Evolutionary conservation across 2,113 vertebrate species (phyloP).

Genomic region (Galemys pyrenaicus): DNA sequence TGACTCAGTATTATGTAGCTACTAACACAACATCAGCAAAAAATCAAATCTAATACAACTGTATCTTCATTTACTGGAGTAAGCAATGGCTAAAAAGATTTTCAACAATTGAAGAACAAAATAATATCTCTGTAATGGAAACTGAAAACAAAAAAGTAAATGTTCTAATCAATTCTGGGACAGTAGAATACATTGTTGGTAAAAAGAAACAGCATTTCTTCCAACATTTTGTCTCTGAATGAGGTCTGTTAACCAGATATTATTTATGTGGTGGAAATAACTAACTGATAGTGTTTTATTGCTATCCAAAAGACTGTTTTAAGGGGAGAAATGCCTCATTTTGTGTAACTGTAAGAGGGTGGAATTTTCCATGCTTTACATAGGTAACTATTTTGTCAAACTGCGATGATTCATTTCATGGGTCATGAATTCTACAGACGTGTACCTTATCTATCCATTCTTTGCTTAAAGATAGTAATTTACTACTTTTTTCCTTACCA

Average conservation of each 20-base stretch:
- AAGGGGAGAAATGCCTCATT: background rate
- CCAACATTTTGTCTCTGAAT: background rate
- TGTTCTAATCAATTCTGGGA: background rate
- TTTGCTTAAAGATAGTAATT: background rate
- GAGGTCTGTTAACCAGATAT: background rate
- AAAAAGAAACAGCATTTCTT: background rate
- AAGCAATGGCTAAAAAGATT: background rate
- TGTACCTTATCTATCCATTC: background rate
- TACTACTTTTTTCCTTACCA: background rate
- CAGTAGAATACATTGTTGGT: background rate
- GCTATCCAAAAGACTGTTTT: background rate
- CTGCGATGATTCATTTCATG: background rate
- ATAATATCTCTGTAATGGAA: background rate
- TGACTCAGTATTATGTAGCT: background rate
- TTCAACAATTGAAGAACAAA: background rate
- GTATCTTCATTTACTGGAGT: conserved; percentile 53
- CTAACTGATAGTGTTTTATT: background rate
- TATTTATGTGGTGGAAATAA: background rate
- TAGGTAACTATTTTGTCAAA: background rate
- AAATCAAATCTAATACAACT: conserved; percentile 27
- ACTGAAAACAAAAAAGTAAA: background rate
- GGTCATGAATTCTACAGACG: background rate
- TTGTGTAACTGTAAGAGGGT: background rate
- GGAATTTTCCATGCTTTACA: background rate
- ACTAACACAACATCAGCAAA: conserved; percentile 44